Conservation (phyloP, 1,140 invertebrate genomes). For the Arion vulgaris region DNA sequence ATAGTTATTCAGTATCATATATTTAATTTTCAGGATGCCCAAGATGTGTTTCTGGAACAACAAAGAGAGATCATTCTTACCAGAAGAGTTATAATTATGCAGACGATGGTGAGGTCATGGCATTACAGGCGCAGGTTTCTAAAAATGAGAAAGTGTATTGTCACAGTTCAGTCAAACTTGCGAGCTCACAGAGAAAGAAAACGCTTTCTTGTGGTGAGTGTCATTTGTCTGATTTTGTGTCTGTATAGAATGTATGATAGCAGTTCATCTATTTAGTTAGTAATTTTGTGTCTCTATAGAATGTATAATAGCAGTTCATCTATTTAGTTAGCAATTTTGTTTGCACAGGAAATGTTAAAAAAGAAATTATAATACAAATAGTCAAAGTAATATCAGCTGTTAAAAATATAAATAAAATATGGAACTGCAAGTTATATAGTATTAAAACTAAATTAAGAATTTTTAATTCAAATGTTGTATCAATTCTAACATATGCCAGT, state of each 20-base stretch:
- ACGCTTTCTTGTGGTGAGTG: constrained; percentile 77
- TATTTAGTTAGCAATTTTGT: no score
- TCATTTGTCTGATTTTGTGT: background rate
- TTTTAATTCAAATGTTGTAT: no score
- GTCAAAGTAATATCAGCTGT: no score
- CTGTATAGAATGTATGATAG: background rate
- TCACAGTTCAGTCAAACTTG: constrained; percentile 92
- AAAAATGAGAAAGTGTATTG: constrained; percentile 83
- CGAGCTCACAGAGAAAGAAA: constrained; percentile 89
- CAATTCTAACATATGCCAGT: no score
- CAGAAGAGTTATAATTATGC: constrained; percentile 93
- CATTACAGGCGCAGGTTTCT: constrained; percentile 81
- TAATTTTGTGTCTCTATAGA: background rate
- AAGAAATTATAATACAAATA: no score
- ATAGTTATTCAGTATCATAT: no score
- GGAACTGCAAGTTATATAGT: no score
- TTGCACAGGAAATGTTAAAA: no score
- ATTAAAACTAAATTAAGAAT: no score
- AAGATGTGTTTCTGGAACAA: constrained; percentile 97
- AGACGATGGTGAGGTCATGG: constrained; percentile 95
- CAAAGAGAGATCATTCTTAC: constrained; percentile 95
- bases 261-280: no score
- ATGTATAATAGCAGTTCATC: no score
- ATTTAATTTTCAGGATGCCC: constrained; percentile 81
- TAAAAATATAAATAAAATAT: no score